A percentile compares a stretch with the other conserved stretches of the same genome.
phyloP scores from a whole-genome alignment of 2,797 vertebrate species.

The Chrosomus eos region DNA sequence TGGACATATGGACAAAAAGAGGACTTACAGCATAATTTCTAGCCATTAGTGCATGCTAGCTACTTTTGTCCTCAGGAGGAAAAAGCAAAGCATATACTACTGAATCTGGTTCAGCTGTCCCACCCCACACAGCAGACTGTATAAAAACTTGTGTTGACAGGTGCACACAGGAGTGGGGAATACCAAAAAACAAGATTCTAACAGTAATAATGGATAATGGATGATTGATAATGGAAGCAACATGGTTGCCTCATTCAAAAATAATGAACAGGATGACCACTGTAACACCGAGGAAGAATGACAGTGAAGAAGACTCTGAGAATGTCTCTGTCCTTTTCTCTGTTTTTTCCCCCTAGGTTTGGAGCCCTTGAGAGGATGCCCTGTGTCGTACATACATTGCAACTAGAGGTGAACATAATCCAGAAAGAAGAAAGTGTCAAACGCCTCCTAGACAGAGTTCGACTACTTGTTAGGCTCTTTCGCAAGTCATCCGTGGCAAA shows the following conservation, averaged over 20 bases:
- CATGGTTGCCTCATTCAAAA: constrained; percentile 51
- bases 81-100: too few species aligned
- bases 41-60: too few species aligned
- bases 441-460: too few species aligned
- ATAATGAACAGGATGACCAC: constrained; percentile 4
- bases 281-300: neutral
- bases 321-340: neutral
- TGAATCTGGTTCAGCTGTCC: neutral
- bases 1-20: neutral
- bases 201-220: constrained; percentile 54
- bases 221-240: constrained; percentile 49
- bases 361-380: too few species aligned
- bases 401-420: too few species aligned
- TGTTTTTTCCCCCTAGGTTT: too few species aligned
- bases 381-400: too few species aligned
- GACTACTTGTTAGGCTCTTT: too few species aligned
- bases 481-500: too few species aligned
- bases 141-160: constrained; percentile 45
- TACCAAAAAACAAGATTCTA: constrained; percentile 46
- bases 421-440: too few species aligned
- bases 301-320: neutral
- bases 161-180: constrained; percentile 43
- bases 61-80: too few species aligned
- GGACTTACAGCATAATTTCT: neutral
- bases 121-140: constrained; percentile 53